Percentiles rank a stretch among this genome's conserved stretches.
These are phyloP conservation scores for Epistrophe grossulariae DNA, from an alignment of 2,888 invertebrate genomes.

Conservation along the genomic window DNA sequence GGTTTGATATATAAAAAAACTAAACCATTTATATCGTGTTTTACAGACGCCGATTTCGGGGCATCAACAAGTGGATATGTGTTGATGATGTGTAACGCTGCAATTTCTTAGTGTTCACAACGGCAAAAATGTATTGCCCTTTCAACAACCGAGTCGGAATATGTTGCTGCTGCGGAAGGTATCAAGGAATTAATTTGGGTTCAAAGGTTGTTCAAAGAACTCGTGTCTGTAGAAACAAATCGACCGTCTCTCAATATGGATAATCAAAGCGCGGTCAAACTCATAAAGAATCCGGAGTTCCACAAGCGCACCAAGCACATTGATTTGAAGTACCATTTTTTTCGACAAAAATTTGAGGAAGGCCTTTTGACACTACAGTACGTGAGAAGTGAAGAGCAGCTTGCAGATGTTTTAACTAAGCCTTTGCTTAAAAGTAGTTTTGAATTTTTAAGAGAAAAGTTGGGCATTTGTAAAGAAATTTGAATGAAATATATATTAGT, in stretches of 20 bases:
- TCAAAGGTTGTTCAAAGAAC: slow-evolving; percentile 1
- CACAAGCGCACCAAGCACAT: slow-evolving; percentile 6
- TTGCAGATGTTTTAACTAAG: slow-evolving; percentile 3
- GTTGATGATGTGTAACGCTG: slow-evolving; percentile 21
- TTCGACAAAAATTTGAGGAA: background rate
- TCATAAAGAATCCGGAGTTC: background rate
- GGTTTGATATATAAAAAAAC: slow-evolving; percentile 39
- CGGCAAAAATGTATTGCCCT: slow-evolving; percentile 54
- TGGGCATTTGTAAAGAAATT: background rate
- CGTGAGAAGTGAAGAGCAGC: background rate
- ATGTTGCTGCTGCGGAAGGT: slow-evolving; percentile 76
- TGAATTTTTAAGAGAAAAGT: slow-evolving; percentile 9
- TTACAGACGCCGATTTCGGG: slow-evolving; percentile 27
- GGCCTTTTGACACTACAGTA: background rate
- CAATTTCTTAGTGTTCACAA: slow-evolving; percentile 39
- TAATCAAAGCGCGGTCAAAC: too few species aligned
- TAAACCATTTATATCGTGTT: slow-evolving; percentile 25
- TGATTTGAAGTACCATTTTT: background rate
- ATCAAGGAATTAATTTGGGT: slow-evolving; percentile 70
- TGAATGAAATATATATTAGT: background rate
- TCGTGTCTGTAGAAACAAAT: background rate
- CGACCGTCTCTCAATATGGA: background rate
- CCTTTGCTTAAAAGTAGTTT: background rate
- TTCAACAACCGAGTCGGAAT: slow-evolving; percentile 79
- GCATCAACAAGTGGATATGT: slow-evolving; percentile 45